A percentile compares a stretch with the other conserved stretches of the same genome.
Evolutionary conservation across 2,113 vertebrate genomes (phyloP).

Genomic region (Dendrocopos noguchii): DNA sequence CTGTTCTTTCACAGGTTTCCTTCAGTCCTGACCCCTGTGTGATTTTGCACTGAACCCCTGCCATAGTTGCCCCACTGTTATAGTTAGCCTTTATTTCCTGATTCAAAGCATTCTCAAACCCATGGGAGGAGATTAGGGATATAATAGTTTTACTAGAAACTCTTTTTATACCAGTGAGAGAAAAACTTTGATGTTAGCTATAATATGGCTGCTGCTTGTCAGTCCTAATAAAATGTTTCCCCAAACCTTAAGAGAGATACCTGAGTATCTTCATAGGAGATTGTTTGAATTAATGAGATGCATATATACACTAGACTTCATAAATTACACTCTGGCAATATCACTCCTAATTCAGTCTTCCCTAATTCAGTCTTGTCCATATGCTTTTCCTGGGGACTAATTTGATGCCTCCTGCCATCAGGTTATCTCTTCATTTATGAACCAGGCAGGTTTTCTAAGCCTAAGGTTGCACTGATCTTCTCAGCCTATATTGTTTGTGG

Average conservation of each 20-base stretch:
- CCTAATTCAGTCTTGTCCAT: background rate
- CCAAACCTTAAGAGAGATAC: background rate
- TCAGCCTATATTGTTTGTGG: background rate
- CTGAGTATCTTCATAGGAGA: background rate
- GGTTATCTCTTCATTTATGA: background rate
- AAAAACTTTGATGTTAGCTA: background rate
- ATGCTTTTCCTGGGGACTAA: background rate
- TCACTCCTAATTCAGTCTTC: background rate
- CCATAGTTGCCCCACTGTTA: background rate
- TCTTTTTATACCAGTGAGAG: rapidly evolving
- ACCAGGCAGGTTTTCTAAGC: background rate
- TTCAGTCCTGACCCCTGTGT: background rate
- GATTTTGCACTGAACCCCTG: background rate
- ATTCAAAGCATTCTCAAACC: background rate
- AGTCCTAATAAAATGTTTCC: background rate
- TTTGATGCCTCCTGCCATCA: background rate
- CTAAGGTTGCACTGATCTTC: background rate
- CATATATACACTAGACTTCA: background rate
- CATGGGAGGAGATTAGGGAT: background rate
- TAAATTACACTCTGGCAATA: background rate
- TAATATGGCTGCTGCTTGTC: background rate
- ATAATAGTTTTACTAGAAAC: background rate
- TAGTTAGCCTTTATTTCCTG: background rate
- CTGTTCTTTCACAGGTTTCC: background rate
- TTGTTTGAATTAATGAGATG: background rate